A percentile compares a stretch with the other conserved stretches of the same genome.
Conservation (phyloP, 2,888 invertebrate species). For the Tiliacea aurago region DNA sequence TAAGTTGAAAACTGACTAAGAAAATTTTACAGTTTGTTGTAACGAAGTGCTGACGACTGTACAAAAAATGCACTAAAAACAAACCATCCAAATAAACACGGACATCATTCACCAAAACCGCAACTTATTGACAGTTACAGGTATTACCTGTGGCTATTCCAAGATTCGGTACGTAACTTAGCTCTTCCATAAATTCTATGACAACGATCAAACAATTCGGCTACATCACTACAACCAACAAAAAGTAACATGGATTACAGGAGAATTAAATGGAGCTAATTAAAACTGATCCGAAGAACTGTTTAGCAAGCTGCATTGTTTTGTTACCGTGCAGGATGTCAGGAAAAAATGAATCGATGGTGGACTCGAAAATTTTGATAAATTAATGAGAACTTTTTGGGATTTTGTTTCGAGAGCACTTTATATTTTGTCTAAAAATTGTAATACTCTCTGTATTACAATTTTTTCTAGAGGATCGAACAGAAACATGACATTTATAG, state of each 20-base stretch:
- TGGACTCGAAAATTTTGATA: conserved; percentile 17
- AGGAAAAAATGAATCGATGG: conserved; percentile 25
- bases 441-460: too few relatives aligned
- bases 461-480: too few relatives aligned
- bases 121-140: conserved; percentile 6
- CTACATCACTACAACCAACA: conserved; percentile 74
- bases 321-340: conserved; percentile 61
- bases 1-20: too few relatives aligned
- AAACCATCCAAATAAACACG: not conserved
- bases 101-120: conserved; percentile 22
- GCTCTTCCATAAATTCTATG: conserved; percentile 61
- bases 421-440: too few relatives aligned
- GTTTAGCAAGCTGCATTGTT: conserved; percentile 77
- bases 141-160: conserved; percentile 26
- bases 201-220: conserved; percentile 67
- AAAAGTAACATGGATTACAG: conserved; percentile 80
- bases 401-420: too few relatives aligned
- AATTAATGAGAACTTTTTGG: not conserved
- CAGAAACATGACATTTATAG: too few relatives aligned
- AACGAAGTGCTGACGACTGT: too few relatives aligned
- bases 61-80: not conserved
- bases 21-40: too few relatives aligned
- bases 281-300: conserved; percentile 76
- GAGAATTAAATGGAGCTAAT: conserved; percentile 81
- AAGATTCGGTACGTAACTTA: conserved; percentile 3